Conservation (phyloP, 2,113 vertebrate species). For the Psettodes erumei region DNA sequence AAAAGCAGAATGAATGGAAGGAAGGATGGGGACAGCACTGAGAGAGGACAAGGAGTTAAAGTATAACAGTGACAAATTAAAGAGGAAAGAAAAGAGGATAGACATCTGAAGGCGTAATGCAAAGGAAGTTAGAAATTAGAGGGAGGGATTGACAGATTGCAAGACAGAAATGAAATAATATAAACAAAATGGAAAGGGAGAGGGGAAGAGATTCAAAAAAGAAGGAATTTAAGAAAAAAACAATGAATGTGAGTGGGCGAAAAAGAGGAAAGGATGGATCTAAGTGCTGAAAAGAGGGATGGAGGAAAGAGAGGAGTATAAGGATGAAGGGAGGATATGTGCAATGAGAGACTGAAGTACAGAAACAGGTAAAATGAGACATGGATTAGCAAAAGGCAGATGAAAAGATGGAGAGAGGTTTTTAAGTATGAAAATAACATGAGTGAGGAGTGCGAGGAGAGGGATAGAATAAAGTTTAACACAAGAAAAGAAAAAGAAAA, state of each 20-base stretch:
- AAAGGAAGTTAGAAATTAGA: not conserved
- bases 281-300: conserved; percentile 22
- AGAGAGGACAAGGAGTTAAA: not conserved
- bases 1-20: conserved; percentile 40
- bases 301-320: not conserved
- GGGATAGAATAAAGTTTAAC: conserved; percentile 11
- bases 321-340: not conserved
- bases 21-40: conserved; percentile 76
- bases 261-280: conserved; percentile 63
- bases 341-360: not conserved
- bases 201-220: too few relatives aligned
- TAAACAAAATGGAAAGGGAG: not conserved
- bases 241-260: not conserved
- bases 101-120: not conserved
- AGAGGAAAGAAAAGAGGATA: not conserved
- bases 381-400: not conserved
- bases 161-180: not conserved
- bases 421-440: conserved; percentile 2
- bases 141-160: not conserved
- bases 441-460: conserved; percentile 36
- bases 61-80: not conserved
- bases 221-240: too few relatives aligned
- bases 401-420: not conserved
- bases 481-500: not conserved
- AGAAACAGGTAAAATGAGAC: not conserved